Evolutionary conservation across 1,140 invertebrate genomes (phyloP).

Genomic region (Homalodisca vitripennis): DNA sequence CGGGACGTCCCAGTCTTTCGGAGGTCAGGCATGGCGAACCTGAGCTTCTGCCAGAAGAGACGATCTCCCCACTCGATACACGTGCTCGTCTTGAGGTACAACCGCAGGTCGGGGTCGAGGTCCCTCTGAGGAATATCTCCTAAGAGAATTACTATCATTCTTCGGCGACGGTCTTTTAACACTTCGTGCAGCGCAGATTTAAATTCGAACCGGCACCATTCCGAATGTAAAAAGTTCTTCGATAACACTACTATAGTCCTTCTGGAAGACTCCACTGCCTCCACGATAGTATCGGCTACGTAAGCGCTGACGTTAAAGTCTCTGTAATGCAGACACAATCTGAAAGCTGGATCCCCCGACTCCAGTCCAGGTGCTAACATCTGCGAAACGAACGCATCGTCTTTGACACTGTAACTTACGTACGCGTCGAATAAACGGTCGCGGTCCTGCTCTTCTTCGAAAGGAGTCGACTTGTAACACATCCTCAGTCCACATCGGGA

Average conservation of each 20-base stretch:
- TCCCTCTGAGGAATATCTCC: conserved; percentile 81
- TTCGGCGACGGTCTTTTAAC: conserved; percentile 75
- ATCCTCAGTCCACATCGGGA: conserved; percentile 81
- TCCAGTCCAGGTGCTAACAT: conserved; percentile 81
- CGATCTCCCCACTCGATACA: conserved; percentile 90
- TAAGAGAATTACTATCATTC: conserved; percentile 81
- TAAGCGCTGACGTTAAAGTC: conserved; percentile 82
- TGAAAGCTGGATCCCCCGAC: conserved; percentile 59
- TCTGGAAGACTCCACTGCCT: conserved; percentile 86
- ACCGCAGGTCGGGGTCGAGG: conserved; percentile 83
- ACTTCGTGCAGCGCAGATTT: conserved; percentile 89
- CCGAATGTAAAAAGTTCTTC: conserved; percentile 90
- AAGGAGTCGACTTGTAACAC: conserved; percentile 76
- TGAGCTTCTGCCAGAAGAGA: conserved; percentile 92
- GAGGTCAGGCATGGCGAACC: conserved; percentile 81
- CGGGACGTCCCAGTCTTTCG: conserved; percentile 5
- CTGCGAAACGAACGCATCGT: conserved; percentile 84
- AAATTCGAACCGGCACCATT: conserved; percentile 93
- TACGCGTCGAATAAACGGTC: conserved; percentile 89
- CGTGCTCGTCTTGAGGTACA: conserved; percentile 87
- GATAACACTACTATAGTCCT: conserved; percentile 88
- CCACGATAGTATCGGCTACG: conserved; percentile 84
- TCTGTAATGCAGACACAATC: conserved; percentile 82
- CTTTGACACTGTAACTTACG: conserved; percentile 86
- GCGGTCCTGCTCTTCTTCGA: conserved; percentile 72